Base-by-base conservation (phyloP, 2,888 invertebrate species). In the Panorpa germanica region DNA sequence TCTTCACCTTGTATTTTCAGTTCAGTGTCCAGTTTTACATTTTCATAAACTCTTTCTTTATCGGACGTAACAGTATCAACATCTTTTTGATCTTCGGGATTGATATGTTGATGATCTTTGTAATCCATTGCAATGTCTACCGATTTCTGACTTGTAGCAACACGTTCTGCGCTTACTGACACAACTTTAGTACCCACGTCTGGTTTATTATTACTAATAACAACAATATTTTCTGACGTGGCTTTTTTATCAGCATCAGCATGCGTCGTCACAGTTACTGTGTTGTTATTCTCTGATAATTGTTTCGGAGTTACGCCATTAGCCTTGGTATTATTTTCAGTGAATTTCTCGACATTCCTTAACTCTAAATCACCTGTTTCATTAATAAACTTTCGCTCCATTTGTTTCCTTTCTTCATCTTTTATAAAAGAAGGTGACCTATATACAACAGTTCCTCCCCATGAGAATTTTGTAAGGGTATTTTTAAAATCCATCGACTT, bases 361-460 rank as follows among this genome's bases (percentile, higher is more conserved):
- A 38, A 9, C 15, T 29, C 25, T 31, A 6, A 19, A 17, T 16
- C 10, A 12, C 4, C 19, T 14, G 21, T 12, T 27, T 20, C 21
- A n/a, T n/a, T n/a, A n/a, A n/a, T n/a, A n/a, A n/a, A 33, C 32
- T 21, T 17, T 25, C 26, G 29, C 30, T 10, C 19, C 19, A 29
- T 37, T 35, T 23, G 27, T 31, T 20, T 27, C 15, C 13, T n/a
- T 29, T 4, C 24, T 14, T 33, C 35, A 26, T 21, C 33, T 31
- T 45, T 42, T 47, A 44, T 46, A 36, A 48, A 40, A 31, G 52
- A 46, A 33, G 53, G 50, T 32, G 54, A 54, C 43, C 52, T 53
- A 38, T 52, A 54, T 28, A 55, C 48, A 44, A 55, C 43, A 31
- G 55, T 55, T 44, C 54, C 48, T 36, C 55, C 53, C 27, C 13